A percentile compares a stretch with the other conserved stretches of the same genome.
Evolutionary conservation across 2,888 invertebrate species (phyloP).

Genomic region (Tortricodes alternella): DNA sequence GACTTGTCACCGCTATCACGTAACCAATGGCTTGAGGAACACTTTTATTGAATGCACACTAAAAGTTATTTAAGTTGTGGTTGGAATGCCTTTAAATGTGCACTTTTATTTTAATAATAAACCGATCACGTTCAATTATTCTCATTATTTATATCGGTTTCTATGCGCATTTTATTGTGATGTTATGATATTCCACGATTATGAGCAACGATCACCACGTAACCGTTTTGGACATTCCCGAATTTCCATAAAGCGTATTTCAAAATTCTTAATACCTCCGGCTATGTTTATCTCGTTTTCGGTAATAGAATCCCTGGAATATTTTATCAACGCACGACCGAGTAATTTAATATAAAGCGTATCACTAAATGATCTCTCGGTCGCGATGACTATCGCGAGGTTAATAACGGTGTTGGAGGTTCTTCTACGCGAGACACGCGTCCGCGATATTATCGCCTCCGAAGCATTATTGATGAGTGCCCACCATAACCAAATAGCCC

Average conservation of each 20-base stretch:
- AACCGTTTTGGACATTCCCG: constrained; percentile 42
- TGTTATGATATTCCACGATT: constrained; percentile 10
- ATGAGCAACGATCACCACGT: constrained; percentile 30
- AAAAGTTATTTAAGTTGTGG: constrained; percentile 1
- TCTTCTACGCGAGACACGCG: constrained; percentile 75
- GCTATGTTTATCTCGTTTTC: constrained; percentile 74
- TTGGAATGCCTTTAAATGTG: constrained; percentile 3
- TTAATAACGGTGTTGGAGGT: constrained; percentile 81
- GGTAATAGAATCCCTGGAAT: constrained; percentile 81
- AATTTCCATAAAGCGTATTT: constrained; percentile 40
- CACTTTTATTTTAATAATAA: constrained; percentile 8
- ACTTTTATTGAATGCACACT: constrained; percentile 5
- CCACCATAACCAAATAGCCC: constrained; percentile 77
- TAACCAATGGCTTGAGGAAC: constrained; percentile 34
- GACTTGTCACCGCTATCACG: constrained; percentile 34
- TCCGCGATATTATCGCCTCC: constrained; percentile 75
- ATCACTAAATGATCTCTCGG: constrained; percentile 80
- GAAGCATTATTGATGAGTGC: constrained; percentile 79
- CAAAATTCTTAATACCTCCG: constrained; percentile 64
- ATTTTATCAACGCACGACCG: constrained; percentile 82
- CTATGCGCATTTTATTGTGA: constrained; percentile 10
- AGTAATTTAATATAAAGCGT: constrained; percentile 83
- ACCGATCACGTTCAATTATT: constrained; percentile 5
- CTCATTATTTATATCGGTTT: constrained; percentile 4
- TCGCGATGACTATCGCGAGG: constrained; percentile 74